Conservation (phyloP, 2,797 vertebrate species). For the Cygnus olor region DNA sequence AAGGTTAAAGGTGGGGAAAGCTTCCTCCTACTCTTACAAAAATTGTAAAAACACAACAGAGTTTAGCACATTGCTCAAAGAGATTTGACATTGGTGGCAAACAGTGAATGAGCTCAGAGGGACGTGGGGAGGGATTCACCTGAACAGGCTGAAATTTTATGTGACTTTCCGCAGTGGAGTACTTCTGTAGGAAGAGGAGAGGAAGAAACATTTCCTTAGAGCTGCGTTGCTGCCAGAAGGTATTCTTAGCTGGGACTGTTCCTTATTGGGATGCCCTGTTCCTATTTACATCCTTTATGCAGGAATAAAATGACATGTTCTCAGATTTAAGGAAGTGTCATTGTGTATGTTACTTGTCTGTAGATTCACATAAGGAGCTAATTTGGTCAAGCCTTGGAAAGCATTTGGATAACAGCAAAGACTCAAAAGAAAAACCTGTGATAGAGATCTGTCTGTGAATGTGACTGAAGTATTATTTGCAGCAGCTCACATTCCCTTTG, state of each 20-base stretch:
- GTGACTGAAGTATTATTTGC: neutral
- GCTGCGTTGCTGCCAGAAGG: neutral
- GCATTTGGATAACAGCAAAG: neutral
- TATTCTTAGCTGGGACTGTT: neutral
- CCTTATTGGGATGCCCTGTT: neutral
- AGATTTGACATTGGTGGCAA: conserved; percentile 44
- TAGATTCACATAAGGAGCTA: neutral
- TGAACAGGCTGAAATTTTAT: conserved; percentile 31
- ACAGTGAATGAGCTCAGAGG: neutral
- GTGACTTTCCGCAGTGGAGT: neutral
- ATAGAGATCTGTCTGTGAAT: neutral
- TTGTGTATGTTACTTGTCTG: neutral
- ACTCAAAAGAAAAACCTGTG: neutral
- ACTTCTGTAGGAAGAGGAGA: neutral
- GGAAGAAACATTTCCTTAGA: conserved; percentile 16
- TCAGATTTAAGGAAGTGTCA: neutral
- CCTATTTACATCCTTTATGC: neutral
- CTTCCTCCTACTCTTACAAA: neutral
- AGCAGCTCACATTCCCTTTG: neutral
- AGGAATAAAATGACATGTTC: conserved; percentile 1
- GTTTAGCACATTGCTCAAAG: neutral
- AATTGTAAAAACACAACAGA: neutral
- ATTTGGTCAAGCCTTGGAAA: neutral
- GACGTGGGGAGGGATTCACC: neutral
- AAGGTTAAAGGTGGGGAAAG: conserved; percentile 34